These are phyloP conservation scores for Pristionchus japonicus DNA, from an alignment of 2,888 invertebrate species.

Conservation along the genomic window DNA sequence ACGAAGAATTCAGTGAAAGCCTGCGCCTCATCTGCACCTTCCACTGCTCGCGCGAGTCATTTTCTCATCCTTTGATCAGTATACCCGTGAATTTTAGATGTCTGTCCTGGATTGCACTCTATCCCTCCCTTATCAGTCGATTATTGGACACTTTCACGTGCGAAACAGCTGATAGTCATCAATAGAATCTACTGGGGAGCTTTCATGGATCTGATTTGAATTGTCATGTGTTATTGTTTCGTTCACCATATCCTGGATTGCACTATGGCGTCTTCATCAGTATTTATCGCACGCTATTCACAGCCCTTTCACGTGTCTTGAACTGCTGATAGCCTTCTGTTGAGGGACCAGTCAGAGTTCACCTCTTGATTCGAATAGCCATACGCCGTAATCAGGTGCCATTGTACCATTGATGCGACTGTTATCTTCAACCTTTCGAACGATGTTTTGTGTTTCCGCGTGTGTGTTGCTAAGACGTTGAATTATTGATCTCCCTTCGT, in stretches of 20 bases:
- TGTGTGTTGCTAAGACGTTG: neutral
- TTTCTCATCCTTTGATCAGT: neutral
- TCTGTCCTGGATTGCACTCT: neutral
- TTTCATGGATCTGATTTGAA: neutral
- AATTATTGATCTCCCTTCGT: neutral
- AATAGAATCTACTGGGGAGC: neutral
- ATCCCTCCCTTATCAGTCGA: neutral
- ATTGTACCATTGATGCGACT: too few relatives aligned
- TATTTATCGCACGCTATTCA: too few relatives aligned
- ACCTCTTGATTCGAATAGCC: too few relatives aligned
- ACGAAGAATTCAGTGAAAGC: too few relatives aligned
- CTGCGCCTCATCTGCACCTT: too few relatives aligned
- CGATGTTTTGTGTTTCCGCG: neutral
- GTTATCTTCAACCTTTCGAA: neutral
- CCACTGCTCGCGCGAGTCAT: neutral
- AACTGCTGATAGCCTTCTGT: too few relatives aligned
- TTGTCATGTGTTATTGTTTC: too few relatives aligned
- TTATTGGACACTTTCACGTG: neutral
- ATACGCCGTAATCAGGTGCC: too few relatives aligned
- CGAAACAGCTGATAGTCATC: neutral
- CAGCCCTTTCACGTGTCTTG: too few relatives aligned
- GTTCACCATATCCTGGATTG: too few relatives aligned
- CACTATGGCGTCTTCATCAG: too few relatives aligned
- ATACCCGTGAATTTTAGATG: neutral
- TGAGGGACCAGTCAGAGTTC: too few relatives aligned